Conservation (phyloP, 2,888 invertebrate genomes). For the Criorhina ranunculi region DNA sequence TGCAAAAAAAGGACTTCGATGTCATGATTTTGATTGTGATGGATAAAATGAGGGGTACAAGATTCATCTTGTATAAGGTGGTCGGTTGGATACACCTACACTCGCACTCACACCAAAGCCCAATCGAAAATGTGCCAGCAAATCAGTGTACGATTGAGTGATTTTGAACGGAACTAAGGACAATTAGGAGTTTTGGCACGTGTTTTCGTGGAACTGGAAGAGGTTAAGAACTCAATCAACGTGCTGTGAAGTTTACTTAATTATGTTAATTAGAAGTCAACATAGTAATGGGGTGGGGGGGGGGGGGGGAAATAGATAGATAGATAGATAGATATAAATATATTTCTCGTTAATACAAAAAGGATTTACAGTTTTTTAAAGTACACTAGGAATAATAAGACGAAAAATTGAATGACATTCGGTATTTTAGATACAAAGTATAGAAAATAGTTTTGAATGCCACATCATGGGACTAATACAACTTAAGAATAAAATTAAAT, state of each 20-base stretch:
- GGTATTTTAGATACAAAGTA: no score
- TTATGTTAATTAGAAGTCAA: conserved; percentile 29
- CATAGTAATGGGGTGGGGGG: neutral
- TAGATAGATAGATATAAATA: no score
- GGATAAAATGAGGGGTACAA: neutral
- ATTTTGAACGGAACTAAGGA: conserved; percentile 14
- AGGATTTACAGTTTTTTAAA: no score
- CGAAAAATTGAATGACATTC: no score
- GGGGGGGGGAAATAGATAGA: neutral
- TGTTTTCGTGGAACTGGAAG: conserved; percentile 15
- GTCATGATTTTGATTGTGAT: neutral
- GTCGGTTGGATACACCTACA: neutral
- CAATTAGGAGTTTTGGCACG: conserved; percentile 19
- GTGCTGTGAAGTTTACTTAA: conserved; percentile 14
- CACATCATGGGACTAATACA: no score
- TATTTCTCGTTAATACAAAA: no score
- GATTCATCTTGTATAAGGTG: neutral
- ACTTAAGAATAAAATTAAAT: no score
- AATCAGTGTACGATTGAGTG: conserved; percentile 8
- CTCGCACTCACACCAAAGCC: neutral
- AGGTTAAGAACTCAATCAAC: conserved; percentile 24
- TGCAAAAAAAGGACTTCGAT: neutral
- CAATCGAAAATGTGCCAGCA: neutral
- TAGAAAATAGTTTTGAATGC: no score
- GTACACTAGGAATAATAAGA: no score